Base-by-base conservation (phyloP, 30 jellyfish, hydroid and myxozoan species). In the Chrysaora quinquecirrha region DNA sequence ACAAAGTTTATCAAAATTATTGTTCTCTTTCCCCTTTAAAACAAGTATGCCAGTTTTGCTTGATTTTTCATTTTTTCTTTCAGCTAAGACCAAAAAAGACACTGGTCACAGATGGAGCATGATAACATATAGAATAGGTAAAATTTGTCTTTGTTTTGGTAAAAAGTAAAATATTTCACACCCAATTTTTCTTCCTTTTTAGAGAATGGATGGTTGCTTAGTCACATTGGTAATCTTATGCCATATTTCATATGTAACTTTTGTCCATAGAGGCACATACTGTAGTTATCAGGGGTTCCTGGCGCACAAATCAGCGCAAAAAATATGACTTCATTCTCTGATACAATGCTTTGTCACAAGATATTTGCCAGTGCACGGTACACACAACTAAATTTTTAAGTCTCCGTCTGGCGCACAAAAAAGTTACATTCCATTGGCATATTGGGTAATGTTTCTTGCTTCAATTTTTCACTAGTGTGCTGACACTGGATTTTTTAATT, bases 91-190 rank as follows among this genome's bases (percentile, higher is more conserved):
- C 58, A 25, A 58, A 58, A 58, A 58, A 25, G 32, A 58, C 31
- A 20, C 28, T 19, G 72, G 72, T 58, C 32, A 58, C 32, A 20
- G 72, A 58, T 58, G 72, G 72, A 58, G 72, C 11, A 58, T 58
- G 72, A 58, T 58, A 20, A 58, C 72, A 19, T 58, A 58, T 58
- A 20, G 72, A 58, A 20, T 58, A 25, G 72, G 72, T 58, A 58
- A 58, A 25, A 20, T 19, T 58, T 58, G 32, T 25, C 32, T 19
- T 20, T 9, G 28, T 43, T 43, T 43, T 43, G n/a, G 9, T 16
- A 43, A 43, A 43, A 43, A 43, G 58, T 43, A 43, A 43, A 43
- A 43, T 43, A 43, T 43, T 43, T 43, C 58, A 43, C 58, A 43
- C 58, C 58, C 58, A 43, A 43, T 9, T 43, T 43, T 43, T 43